Percentiles rank a stretch among this genome's conserved stretches.
These are phyloP conservation scores for Xenops minutus DNA, from an alignment of 2,797 vertebrate genomes.

Conservation along the genomic window DNA sequence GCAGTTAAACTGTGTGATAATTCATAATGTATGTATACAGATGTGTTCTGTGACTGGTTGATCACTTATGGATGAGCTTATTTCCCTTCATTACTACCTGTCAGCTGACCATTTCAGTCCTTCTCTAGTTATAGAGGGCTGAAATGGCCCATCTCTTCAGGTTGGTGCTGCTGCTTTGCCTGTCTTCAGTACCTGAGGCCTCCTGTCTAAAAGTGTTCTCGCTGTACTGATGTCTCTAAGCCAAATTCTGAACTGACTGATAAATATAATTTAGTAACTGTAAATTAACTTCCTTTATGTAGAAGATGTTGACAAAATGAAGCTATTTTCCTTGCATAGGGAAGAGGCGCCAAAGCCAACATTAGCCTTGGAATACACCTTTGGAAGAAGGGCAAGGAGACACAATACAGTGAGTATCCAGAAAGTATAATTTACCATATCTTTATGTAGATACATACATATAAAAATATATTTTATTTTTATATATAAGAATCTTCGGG, in stretches of 20 bases:
- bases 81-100: not conserved
- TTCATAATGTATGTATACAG: not conserved
- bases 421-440: not conserved
- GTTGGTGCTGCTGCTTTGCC: not conserved
- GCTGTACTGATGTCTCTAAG: not conserved
- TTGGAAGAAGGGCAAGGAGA: conserved; percentile 87
- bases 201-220: not conserved
- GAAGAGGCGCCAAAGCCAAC: conserved; percentile 93
- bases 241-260: not conserved
- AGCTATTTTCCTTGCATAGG: conserved; percentile 70
- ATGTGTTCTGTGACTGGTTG: not conserved
- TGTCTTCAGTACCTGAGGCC: not conserved
- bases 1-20: not conserved
- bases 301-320: not conserved
- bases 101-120: not conserved
- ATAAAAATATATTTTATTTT: not conserved
- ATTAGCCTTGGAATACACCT: conserved; percentile 93
- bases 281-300: not conserved
- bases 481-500: not conserved
- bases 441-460: not conserved
- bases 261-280: not conserved
- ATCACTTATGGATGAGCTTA: not conserved
- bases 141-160: not conserved
- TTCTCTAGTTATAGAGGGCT: not conserved
- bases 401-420: conserved; percentile 85